Conservation (phyloP, 2,113 vertebrate species). For the Sturnus vulgaris region DNA sequence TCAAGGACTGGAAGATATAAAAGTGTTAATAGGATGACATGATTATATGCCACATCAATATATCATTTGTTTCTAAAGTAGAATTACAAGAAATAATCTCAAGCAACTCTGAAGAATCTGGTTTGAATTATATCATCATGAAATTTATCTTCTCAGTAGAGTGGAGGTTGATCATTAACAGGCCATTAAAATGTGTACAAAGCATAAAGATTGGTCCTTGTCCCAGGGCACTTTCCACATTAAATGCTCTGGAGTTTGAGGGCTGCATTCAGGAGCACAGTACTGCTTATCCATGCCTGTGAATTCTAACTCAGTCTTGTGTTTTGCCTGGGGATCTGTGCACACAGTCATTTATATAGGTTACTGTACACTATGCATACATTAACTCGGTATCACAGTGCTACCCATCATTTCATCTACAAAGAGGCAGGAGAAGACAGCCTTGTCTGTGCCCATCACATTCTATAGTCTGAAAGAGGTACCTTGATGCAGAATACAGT, state of each 20-base stretch:
- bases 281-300: background rate
- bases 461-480: background rate
- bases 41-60: background rate
- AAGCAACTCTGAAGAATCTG: background rate
- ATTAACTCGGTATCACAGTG: background rate
- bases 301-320: background rate
- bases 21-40: background rate
- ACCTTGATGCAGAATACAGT: background rate
- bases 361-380: background rate
- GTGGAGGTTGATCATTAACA: conserved; percentile 43
- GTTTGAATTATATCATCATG: background rate
- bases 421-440: background rate
- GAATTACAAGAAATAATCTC: background rate
- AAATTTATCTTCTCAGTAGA: background rate
- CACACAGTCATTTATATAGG: background rate
- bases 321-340: background rate
- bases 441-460: background rate
- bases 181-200: conserved; percentile 33
- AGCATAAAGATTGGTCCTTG: conserved; percentile 22
- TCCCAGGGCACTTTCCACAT: conserved; percentile 59
- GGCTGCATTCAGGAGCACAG: background rate
- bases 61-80: background rate
- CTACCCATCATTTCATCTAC: background rate
- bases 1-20: background rate
- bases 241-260: background rate